Conservation (phyloP, 2,888 invertebrate species). For the Sinhomidia bicolor region DNA sequence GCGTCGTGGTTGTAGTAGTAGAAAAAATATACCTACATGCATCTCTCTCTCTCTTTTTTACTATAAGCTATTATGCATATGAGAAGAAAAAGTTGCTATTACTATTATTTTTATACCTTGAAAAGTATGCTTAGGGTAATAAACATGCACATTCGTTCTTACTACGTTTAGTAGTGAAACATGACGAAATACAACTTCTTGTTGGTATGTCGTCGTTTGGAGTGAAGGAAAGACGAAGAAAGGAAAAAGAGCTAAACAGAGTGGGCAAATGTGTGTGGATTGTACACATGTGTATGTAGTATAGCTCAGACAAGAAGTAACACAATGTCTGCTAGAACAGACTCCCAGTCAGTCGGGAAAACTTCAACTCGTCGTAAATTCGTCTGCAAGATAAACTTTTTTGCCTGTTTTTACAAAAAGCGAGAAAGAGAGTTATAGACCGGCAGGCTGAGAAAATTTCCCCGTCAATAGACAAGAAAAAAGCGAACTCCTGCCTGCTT, state of each 20-base stretch:
- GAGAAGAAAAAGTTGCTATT: background rate
- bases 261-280: no score
- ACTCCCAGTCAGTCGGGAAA: slow-evolving; percentile 3
- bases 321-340: background rate
- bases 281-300: no score
- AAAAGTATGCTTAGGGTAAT: slow-evolving; percentile 42
- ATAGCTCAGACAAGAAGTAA: background rate
- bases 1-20: background rate
- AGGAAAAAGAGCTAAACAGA: background rate
- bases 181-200: background rate
- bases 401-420: slow-evolving; percentile 21
- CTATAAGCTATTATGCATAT: slow-evolving; percentile 19
- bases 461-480: slow-evolving; percentile 1
- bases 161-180: slow-evolving; percentile 33
- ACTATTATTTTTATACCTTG: slow-evolving; percentile 19
- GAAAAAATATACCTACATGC: background rate
- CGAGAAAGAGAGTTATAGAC: background rate
- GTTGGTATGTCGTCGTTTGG: no score
- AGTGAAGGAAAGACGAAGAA: no score
- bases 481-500: background rate
- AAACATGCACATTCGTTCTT: slow-evolving; percentile 55
- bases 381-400: slow-evolving; percentile 57
- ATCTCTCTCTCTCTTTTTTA: no score
- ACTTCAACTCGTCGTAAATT: slow-evolving; percentile 58
- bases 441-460: background rate